Evolutionary conservation across 2,113 vertebrate genomes (phyloP).

Genomic region (Myiopsitta monachus): DNA sequence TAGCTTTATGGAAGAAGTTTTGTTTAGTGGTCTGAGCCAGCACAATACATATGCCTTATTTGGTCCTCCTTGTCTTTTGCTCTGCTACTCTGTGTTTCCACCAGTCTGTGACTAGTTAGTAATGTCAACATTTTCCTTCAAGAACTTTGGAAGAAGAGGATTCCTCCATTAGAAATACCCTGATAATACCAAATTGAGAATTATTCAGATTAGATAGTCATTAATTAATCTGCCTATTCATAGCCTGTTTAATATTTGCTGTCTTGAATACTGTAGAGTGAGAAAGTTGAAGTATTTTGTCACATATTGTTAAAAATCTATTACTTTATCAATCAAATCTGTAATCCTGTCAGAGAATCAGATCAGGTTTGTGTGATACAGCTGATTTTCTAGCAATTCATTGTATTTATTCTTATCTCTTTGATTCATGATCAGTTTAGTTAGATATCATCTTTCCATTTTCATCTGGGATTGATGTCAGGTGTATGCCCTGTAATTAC

Average conservation of each 20-base stretch:
- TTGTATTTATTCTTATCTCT: conserved; percentile 17
- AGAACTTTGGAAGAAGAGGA: neutral
- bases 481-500: conserved; percentile 53
- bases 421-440: conserved; percentile 46
- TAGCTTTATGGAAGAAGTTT: neutral
- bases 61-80: neutral
- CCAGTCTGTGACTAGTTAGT: neutral
- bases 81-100: neutral
- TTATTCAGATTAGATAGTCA: neutral
- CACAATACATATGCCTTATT: fast-evolving
- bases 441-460: conserved; percentile 25
- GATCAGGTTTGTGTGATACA: conserved; percentile 38
- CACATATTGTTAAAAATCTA: conserved; percentile 56
- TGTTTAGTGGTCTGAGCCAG: neutral
- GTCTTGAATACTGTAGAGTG: neutral
- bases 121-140: neutral
- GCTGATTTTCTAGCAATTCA: conserved; percentile 10
- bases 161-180: neutral
- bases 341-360: conserved; percentile 41
- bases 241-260: conserved; percentile 10
- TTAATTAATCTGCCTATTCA: conserved; percentile 28
- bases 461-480: conserved; percentile 32
- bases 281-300: conserved; percentile 56
- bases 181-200: neutral
- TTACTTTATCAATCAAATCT: conserved; percentile 64